phyloP scores from a whole-genome alignment of 2,888 invertebrate species.

The Odontothrips loti region DNA sequence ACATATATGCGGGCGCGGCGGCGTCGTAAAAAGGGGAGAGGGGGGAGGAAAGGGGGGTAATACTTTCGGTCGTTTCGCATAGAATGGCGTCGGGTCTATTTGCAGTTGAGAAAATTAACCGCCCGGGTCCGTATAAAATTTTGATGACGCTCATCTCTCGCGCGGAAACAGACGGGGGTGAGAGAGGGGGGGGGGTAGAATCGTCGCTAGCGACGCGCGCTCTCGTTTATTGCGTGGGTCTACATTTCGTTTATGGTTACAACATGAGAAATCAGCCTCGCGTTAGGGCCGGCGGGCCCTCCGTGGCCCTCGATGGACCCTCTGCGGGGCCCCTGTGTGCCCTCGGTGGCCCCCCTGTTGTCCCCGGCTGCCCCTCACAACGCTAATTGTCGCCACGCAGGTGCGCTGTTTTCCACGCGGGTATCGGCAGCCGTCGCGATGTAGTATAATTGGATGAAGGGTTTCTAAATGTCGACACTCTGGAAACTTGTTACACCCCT shows the following conservation, averaged over 20 bases:
- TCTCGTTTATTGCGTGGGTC: constrained; percentile 10
- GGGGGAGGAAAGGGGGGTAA: neutral
- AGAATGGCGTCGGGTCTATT: neutral
- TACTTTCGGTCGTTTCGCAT: neutral
- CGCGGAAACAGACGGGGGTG: neutral
- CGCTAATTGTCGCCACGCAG: no score
- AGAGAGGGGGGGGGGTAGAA: neutral
- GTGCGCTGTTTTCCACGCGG: no score
- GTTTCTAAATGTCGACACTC: no score
- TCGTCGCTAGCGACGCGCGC: neutral
- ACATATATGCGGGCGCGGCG: no score
- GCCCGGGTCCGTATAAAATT: constrained; percentile 5
- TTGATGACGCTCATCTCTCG: neutral
- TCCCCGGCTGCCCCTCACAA: no score
- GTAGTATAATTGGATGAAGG: no score
- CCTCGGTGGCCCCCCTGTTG: no score
- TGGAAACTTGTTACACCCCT: no score
- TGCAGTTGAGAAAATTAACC: constrained; percentile 26
- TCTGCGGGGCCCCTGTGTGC: no score
- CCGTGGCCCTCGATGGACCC: no score
- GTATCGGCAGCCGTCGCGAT: no score
- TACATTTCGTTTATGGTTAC: constrained; percentile 18
- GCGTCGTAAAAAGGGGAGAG: neutral
- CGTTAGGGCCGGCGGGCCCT: neutral
- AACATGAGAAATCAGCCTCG: neutral